Conservation (phyloP, 2,888 invertebrate genomes). For the Troglohyphantes excavatus region DNA sequence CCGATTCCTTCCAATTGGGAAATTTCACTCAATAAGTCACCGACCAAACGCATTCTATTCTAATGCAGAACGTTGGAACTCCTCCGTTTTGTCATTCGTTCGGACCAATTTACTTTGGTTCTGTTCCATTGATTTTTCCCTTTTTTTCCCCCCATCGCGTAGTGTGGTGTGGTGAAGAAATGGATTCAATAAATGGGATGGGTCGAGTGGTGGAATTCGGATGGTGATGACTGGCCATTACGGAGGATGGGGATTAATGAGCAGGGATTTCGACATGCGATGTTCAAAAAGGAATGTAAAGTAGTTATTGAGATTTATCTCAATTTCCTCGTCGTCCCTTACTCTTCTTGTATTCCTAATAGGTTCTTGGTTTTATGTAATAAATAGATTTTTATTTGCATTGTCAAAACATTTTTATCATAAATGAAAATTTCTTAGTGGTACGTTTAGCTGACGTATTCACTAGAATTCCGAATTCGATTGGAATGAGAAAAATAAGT, state of each 20-base stretch:
- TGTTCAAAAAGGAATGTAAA: neutral
- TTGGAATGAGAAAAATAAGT: no score
- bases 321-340: neutral
- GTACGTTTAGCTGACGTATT: no score
- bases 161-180: conserved; percentile 17
- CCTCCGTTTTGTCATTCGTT: conserved; percentile 27
- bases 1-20: conserved; percentile 27
- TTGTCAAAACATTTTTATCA: no score
- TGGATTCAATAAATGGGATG: conserved; percentile 54
- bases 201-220: conserved; percentile 6
- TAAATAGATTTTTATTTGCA: neutral
- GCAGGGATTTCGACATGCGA: neutral
- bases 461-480: no score
- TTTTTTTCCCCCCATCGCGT: neutral
- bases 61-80: conserved; percentile 47
- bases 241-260: neutral
- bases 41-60: conserved; percentile 41
- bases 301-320: neutral
- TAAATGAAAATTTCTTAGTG: no score
- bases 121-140: conserved; percentile 52
- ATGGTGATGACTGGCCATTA: conserved; percentile 41
- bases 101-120: conserved; percentile 46
- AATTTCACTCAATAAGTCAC: conserved; percentile 65
- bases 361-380: neutral
- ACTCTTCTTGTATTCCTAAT: neutral